Evolutionary conservation across 1,140 invertebrate species (phyloP), one percentile per base, ranked within the genome.

Genomic region (Sminthurinus signatus): DNA sequence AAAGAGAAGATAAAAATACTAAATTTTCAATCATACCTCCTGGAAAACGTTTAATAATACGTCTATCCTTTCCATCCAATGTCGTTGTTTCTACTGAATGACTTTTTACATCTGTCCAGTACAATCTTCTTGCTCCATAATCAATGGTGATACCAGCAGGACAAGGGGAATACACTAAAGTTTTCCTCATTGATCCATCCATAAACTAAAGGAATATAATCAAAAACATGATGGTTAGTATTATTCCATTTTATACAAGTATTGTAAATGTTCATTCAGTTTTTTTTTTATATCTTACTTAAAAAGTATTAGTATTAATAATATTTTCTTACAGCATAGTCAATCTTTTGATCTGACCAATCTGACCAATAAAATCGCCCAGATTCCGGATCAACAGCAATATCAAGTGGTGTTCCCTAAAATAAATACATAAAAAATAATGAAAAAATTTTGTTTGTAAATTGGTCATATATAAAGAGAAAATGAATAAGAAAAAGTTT

Each of bases 41-140:
- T 31, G 73, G 71, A 69, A 86, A 84, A 27, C 78, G 74, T 51
- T 78, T 78, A 1, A 86, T 80, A 14, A 83, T 64, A 60, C 80
- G 78, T 21, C 88, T 77, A 73, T 87, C 82, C 21, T 79, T 82
- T 29, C 89, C 89, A 75, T 92, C 86, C 31, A 89, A 82, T 71
- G 85, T 82, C 58, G 83, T 81, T 31, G 86, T 80, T 77, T 91
- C 88, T 57, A 93, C 86, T 69, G 85, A 85, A 73, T 85, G 84
- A 2, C 85, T 76, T 58, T 86, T 80, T 0, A 86, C 83, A 76
- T 91, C 88, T 1, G 83, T 80, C 87, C 87, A 91, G 77, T 90
- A 91, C 0, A 91, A 71, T 52, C 85, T 75, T 19, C 78, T 76
- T 2, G 83, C 82, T 15, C 84, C 78, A 75, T 83, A 80, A 77